Conservation (phyloP, 2,888 invertebrate species). For the Molorchus minor region DNA sequence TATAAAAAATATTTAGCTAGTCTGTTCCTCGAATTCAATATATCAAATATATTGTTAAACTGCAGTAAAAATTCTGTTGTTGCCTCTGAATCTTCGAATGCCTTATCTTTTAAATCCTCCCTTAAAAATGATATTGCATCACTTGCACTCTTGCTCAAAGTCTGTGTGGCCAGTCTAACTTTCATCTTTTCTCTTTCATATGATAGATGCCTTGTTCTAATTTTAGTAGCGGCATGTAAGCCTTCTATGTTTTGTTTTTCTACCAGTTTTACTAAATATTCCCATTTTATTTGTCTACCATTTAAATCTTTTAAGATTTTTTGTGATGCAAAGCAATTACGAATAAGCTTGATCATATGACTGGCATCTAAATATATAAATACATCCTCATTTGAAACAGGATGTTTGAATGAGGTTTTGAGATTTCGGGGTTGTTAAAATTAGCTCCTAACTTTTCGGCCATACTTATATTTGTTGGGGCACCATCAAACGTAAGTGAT, state of each 20-base stretch:
- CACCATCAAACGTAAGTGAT: slow-evolving; percentile 46
- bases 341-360: slow-evolving; percentile 46
- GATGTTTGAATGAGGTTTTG: slow-evolving; percentile 41
- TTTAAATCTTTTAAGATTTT: slow-evolving; percentile 29
- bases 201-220: slow-evolving; percentile 34
- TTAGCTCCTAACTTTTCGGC: slow-evolving; percentile 32
- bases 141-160: slow-evolving; percentile 34
- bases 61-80: slow-evolving; percentile 18
- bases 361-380: slow-evolving; percentile 41
- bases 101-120: slow-evolving; percentile 10
- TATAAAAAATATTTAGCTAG: slow-evolving; percentile 17
- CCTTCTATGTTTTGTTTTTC: slow-evolving; percentile 36
- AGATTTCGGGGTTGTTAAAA: slow-evolving; percentile 21
- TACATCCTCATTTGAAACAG: slow-evolving; percentile 29
- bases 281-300: slow-evolving; percentile 28
- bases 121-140: slow-evolving; percentile 21
- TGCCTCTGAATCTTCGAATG: slow-evolving; percentile 12
- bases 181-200: slow-evolving; percentile 39
- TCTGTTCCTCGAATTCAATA: slow-evolving; percentile 18
- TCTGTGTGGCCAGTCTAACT: slow-evolving; percentile 40
- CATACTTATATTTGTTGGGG: slow-evolving; percentile 40
- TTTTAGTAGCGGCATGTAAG: slow-evolving; percentile 40
- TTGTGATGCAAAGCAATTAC: slow-evolving; percentile 38
- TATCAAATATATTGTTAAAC: slow-evolving; percentile 25
- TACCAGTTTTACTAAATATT: slow-evolving; percentile 27